Base-by-base conservation (phyloP, 92 coral and sea anemone genomes). In the Phenganax marumi region DNA sequence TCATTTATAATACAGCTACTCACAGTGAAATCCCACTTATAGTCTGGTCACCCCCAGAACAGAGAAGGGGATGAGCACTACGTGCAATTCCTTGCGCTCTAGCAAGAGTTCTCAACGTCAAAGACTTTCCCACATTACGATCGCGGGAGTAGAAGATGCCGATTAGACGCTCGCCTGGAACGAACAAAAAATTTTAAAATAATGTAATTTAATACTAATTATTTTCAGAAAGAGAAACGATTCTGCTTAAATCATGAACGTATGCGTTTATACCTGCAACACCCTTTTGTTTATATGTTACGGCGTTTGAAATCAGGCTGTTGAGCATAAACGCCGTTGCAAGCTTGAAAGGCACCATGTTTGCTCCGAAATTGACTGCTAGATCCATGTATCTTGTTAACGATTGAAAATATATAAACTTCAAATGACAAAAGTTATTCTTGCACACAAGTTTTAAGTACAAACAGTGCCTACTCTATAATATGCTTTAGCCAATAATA, bases 31-130 rank as follows among this genome's bases (percentile, higher is more conserved):
- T 49, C 48, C 84, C 84, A 55, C 84, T 79, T 62, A 79, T 58
- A 16, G 75, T 60, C 66, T 79, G 84, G 55, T 79, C 84, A 79
- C 84, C 84, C 8, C 84, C 84, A 16, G 73, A 79, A 25, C 84
- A 77, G 16, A 12, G 73, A 56, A 77, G 73, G 7, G 82, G 82
- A 33, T 77, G 82, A 8, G 46, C 19, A 17, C 6, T 55, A 12
- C 70, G 19, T 4, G 51, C 33, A 18, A 77, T 57, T 61, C 84
- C 75, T 79, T 79, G 75, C 8, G 73, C 75, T 60, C 63, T 79
- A 10, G 84, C 69, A 18, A 62, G 7, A 19, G 69, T 62, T 62
- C 17, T 43, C 12, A 62, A 62, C 3, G 69, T 62, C 43, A 62
- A 22, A 3, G 69, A 62, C 17, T 62, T 62, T 43, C 69, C 69